Conservation (phyloP, 2,113 vertebrate genomes). For the Sceloporus undulatus region DNA sequence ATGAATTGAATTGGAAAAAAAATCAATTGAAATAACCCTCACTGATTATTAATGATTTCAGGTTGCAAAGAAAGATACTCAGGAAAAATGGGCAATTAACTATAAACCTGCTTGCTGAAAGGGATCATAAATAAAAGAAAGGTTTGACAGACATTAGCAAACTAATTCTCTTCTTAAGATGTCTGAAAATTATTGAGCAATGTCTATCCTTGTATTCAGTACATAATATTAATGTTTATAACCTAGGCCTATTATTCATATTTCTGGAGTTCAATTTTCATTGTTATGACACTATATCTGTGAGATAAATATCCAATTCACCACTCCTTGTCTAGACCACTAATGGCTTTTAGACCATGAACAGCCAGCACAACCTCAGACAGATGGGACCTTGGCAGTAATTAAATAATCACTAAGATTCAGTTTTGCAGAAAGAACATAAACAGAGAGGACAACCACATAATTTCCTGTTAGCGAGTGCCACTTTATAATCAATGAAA, state of each 20-base stretch:
- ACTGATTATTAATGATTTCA: conserved; percentile 17
- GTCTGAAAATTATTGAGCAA: neutral
- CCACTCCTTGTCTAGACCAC: neutral
- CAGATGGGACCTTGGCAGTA: neutral
- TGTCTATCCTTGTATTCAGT: neutral
- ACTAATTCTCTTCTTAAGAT: neutral
- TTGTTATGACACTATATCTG: neutral
- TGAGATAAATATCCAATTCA: neutral
- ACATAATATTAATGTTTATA: neutral
- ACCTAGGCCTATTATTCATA: neutral
- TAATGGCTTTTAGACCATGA: neutral
- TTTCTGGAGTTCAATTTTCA: neutral
- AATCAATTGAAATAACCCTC: neutral
- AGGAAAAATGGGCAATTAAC: neutral
- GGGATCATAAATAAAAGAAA: neutral
- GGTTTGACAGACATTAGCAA: neutral
- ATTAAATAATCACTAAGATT: neutral
- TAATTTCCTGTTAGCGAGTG: neutral
- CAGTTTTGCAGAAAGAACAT: neutral
- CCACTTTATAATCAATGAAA: neutral
- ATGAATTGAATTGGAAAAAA: neutral
- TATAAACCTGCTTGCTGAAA: neutral
- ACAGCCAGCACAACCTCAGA: neutral
- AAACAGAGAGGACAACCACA: conserved; percentile 1
- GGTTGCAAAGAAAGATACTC: neutral